Percentiles rank a stretch among this genome's conserved stretches.
These are phyloP conservation scores for Bombylius discolor DNA, from an alignment of 2,888 invertebrate species.

Conservation along the genomic window DNA sequence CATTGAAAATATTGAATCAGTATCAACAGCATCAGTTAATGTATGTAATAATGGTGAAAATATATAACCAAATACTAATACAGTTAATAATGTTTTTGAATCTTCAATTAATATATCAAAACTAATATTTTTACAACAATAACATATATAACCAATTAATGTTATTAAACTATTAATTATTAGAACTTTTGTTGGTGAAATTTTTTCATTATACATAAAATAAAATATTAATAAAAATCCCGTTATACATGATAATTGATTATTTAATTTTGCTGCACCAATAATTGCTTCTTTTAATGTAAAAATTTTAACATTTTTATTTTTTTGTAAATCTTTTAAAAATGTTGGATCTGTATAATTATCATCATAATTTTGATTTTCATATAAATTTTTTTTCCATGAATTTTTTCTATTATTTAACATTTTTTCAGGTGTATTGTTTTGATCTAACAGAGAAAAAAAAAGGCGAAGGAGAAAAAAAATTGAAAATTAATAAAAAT, in stretches of 20 bases:
- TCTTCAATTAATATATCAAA: constrained; percentile 41
- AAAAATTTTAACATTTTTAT: constrained; percentile 65
- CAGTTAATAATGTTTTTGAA: constrained; percentile 65
- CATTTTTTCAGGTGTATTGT: not conserved
- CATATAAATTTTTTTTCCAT: constrained; percentile 86
- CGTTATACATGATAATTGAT: constrained; percentile 66
- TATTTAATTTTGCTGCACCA: constrained; percentile 65
- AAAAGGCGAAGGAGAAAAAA: no score
- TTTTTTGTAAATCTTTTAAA: constrained; percentile 69
- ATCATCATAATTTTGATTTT: constrained; percentile 75
- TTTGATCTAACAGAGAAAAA: no score
- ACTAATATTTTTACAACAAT: constrained; percentile 32
- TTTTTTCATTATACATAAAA: constrained; percentile 55
- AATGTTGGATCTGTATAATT: constrained; percentile 85
- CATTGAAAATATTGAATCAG: constrained; percentile 93
- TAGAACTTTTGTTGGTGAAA: constrained; percentile 51
- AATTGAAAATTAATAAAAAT: no score
- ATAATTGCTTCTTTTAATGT: constrained; percentile 53
- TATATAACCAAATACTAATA: constrained; percentile 73
- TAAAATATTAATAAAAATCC: constrained; percentile 60
- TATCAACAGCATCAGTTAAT: constrained; percentile 90
- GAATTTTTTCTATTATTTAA: constrained; percentile 13
- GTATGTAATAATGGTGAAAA: constrained; percentile 87
- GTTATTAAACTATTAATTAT: constrained; percentile 43
- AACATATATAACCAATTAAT: constrained; percentile 48